Conservation (phyloP, 2,888 invertebrate species). For the Abrostola tripartita region DNA sequence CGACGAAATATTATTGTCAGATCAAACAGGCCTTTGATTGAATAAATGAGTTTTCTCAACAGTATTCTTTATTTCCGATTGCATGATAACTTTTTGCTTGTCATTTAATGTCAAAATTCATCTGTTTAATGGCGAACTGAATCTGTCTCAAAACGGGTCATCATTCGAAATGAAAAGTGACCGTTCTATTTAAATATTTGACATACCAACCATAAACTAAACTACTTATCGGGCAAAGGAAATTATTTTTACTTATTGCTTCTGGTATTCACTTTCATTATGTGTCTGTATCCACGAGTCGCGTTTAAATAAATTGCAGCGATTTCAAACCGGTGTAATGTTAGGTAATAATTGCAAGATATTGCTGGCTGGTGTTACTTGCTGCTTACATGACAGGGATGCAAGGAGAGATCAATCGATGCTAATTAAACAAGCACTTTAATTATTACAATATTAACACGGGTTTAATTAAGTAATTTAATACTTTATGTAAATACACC, state of each 20-base stretch:
- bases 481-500: no score
- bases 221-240: not conserved
- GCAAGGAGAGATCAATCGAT: slow-evolving; percentile 17
- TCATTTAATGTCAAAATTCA: no score
- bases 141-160: no score
- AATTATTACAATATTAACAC: slow-evolving; percentile 17
- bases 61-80: no score
- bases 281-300: slow-evolving; percentile 11
- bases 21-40: no score
- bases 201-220: not conserved
- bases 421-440: slow-evolving; percentile 41
- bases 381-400: slow-evolving; percentile 43
- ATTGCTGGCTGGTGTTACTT: slow-evolving; percentile 35
- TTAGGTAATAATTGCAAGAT: slow-evolving; percentile 52
- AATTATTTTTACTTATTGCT: slow-evolving; percentile 33
- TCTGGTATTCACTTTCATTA: slow-evolving; percentile 45
- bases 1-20: no score
- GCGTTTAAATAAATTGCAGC: slow-evolving; percentile 54
- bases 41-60: no score
- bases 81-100: no score
- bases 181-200: not conserved
- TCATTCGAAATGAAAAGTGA: no score
- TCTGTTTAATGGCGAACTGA: no score
- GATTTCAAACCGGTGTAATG: slow-evolving; percentile 45
- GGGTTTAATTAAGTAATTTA: slow-evolving; percentile 6